A percentile compares a stretch with the other conserved stretches of the same genome.
These are phyloP conservation scores for Dinothrombium tinctorium DNA, from an alignment of 1,140 invertebrate species.

Conservation along the genomic window DNA sequence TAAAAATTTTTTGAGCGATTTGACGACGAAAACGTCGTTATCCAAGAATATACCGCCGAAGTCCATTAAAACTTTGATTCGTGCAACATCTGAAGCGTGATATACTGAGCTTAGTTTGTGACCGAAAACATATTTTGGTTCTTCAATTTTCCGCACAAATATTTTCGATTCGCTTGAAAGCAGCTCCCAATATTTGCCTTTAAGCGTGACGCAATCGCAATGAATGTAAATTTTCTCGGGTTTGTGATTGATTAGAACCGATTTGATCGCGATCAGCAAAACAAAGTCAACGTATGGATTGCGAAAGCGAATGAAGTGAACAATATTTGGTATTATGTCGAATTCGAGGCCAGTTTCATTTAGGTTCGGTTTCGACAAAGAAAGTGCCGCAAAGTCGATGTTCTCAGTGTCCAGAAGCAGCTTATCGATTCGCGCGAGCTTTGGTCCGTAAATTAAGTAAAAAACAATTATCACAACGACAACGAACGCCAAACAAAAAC, in stretches of 20 bases:
- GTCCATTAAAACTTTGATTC: conserved; percentile 19
- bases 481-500: too few relatives aligned
- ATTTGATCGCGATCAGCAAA: conserved; percentile 18
- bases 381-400: not conserved
- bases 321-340: conserved; percentile 17
- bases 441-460: too few relatives aligned
- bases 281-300: conserved; percentile 14
- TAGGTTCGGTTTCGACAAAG: not conserved
- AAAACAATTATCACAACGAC: too few relatives aligned
- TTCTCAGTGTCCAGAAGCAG: too few relatives aligned
- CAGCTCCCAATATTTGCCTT: conserved; percentile 15
- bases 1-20: conserved; percentile 20
- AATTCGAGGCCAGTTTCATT: conserved; percentile 15
- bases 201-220: conserved; percentile 15
- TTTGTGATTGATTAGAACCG: conserved; percentile 15
- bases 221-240: conserved; percentile 18
- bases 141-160: conserved; percentile 7
- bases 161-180: conserved; percentile 12
- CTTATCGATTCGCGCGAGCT: too few relatives aligned
- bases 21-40: conserved; percentile 21
- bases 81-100: conserved; percentile 21
- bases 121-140: conserved; percentile 17
- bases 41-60: conserved; percentile 24
- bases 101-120: conserved; percentile 17
- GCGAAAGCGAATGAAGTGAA: conserved; percentile 17